phyloP scores from a whole-genome alignment of 2,888 invertebrate genomes.

The Sepiola atlantica region DNA sequence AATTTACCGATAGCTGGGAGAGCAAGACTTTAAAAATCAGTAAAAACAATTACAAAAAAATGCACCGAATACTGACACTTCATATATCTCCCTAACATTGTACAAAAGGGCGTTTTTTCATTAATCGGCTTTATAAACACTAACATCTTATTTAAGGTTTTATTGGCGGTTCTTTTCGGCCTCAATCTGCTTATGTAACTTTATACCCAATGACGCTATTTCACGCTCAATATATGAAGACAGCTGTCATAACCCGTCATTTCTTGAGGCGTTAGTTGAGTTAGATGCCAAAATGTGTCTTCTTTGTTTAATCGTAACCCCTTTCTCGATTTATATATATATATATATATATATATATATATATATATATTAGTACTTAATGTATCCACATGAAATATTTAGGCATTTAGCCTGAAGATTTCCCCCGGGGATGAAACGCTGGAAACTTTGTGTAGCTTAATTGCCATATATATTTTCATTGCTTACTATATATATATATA shows the following conservation, averaged over 20 bases:
- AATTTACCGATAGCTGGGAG: too few species aligned
- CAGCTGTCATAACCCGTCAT: not conserved
- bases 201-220: accelerated
- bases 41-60: not conserved
- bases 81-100: not conserved
- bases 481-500: too few species aligned
- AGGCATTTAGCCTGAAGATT: too few species aligned
- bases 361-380: not conserved
- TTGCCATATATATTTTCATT: too few species aligned
- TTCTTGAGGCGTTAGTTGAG: not conserved
- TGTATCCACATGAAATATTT: not conserved
- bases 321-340: not conserved
- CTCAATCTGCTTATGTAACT: not conserved
- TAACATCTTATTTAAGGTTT: not conserved
- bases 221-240: not conserved
- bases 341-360: constrained; percentile 34
- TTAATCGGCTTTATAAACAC: not conserved
- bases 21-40: too few species aligned
- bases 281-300: not conserved
- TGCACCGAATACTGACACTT: too few species aligned
- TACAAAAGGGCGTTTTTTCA: not conserved
- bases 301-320: not conserved
- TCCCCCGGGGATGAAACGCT: too few species aligned
- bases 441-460: too few species aligned
- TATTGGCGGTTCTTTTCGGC: not conserved